Conservation (phyloP, 2,888 invertebrate species). For the Loripinus fragilis region DNA sequence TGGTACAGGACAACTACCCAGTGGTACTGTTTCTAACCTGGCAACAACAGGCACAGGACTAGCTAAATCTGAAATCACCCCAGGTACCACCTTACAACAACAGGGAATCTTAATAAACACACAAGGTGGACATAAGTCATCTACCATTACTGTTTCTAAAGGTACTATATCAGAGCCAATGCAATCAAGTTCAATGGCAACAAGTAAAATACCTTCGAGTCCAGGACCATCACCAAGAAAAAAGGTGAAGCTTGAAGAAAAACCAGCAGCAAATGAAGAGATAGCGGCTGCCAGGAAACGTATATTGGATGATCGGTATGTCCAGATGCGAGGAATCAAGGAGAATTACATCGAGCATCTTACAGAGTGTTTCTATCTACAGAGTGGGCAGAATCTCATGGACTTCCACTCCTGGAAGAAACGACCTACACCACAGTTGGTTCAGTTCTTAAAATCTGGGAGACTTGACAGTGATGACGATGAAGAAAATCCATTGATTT, state of each 20-base stretch:
- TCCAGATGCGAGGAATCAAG: conserved; percentile 78
- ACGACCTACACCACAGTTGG: conserved; percentile 89
- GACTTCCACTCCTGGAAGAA: conserved; percentile 94
- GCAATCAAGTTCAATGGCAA: not conserved
- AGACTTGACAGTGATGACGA: conserved; percentile 87
- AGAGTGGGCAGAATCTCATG: conserved; percentile 94
- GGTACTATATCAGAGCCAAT: not conserved
- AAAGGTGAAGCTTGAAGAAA: conserved; percentile 79
- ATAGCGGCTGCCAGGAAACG: conserved; percentile 74
- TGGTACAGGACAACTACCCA: not conserved
- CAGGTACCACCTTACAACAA: not conserved
- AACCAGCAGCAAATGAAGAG: conserved; percentile 76
- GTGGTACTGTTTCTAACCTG: not conserved
- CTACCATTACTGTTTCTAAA: not conserved
- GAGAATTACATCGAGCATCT: conserved; percentile 82
- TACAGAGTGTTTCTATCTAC: conserved; percentile 93
- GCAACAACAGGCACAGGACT: not conserved
- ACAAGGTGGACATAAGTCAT: not conserved
- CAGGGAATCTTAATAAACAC: not conserved
- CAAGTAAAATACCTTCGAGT: conserved; percentile 9
- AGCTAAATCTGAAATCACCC: conserved; percentile 5
- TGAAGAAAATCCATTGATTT: conserved; percentile 78
- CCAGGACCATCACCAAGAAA: conserved; percentile 74
- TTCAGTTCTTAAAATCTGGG: conserved; percentile 90
- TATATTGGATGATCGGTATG: conserved; percentile 69